phyloP scores from a whole-genome alignment of 2,113 vertebrate species.

The Archilochus colubris region DNA sequence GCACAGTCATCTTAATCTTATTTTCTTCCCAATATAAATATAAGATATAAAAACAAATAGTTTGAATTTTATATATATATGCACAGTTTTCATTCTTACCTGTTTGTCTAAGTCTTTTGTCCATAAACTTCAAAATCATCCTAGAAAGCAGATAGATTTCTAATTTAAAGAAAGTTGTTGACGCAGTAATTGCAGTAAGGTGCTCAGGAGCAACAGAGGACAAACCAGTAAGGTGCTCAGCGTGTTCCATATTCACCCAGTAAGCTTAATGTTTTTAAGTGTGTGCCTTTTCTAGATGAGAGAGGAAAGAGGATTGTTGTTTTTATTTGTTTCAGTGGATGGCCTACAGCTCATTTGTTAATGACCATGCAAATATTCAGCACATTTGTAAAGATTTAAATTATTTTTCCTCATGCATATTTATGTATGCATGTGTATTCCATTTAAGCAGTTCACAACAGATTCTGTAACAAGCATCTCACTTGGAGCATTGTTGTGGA shows the following conservation, averaged over 20 bases:
- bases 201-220: background rate
- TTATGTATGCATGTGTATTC: conserved; percentile 40
- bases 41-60: background rate
- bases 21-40: background rate
- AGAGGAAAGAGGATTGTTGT: conserved; percentile 1
- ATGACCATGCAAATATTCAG: conserved; percentile 54
- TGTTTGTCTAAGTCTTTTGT: background rate
- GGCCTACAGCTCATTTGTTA: conserved; percentile 52
- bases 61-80: background rate
- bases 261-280: background rate
- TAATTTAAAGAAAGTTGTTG: background rate
- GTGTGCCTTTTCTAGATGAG: background rate
- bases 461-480: conserved; percentile 20
- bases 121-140: background rate
- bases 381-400: conserved; percentile 61
- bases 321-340: conserved; percentile 42
- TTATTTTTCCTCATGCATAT: conserved; percentile 66
- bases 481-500: conserved; percentile 2
- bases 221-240: background rate
- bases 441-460: conserved; percentile 55
- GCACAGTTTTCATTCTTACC: background rate
- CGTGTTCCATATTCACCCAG: background rate
- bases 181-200: background rate
- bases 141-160: background rate
- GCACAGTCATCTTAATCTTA: background rate